These are phyloP conservation scores for Volucella zonaria DNA, from an alignment of 2,888 invertebrate species.

Conservation along the genomic window DNA sequence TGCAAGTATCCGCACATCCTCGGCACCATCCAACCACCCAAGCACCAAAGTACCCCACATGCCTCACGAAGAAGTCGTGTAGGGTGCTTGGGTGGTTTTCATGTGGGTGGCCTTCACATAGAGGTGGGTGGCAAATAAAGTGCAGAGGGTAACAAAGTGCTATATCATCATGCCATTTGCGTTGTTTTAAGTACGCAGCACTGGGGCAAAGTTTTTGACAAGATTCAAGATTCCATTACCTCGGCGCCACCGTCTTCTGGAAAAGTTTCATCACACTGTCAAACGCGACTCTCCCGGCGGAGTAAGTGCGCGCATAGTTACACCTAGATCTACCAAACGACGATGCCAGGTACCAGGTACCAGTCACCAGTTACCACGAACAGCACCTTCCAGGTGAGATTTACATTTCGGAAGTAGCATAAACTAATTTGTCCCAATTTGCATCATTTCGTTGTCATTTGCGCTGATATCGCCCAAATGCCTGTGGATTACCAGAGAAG, in stretches of 20 bases:
- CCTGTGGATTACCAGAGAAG: conserved; percentile 65
- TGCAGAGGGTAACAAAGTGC: conserved; percentile 73
- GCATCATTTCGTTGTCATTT: conserved; percentile 75
- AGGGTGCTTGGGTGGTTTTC: not conserved
- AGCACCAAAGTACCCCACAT: not conserved
- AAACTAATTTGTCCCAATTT: conserved; percentile 76
- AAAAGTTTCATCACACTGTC: not conserved
- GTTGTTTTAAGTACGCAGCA: conserved; percentile 72
- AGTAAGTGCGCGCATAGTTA: too few relatives aligned
- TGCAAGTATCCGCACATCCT: conserved; percentile 9
- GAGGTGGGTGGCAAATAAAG: conserved; percentile 27
- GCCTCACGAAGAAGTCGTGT: not conserved
- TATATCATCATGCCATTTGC: conserved; percentile 72
- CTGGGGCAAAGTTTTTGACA: conserved; percentile 74
- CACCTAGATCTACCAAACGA: too few relatives aligned
- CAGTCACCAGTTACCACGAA: conserved; percentile 19
- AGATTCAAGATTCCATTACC: conserved; percentile 73
- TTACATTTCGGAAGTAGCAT: conserved; percentile 74
- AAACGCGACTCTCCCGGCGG: not conserved
- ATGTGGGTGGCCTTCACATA: not conserved
- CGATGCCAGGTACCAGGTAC: conserved; percentile 38
- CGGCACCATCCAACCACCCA: not conserved
- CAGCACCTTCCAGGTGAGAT: conserved; percentile 64
- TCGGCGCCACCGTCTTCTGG: conserved; percentile 1
- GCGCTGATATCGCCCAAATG: conserved; percentile 72